Conservation (phyloP, 2,888 invertebrate genomes). For the Apotomis turbidana region DNA sequence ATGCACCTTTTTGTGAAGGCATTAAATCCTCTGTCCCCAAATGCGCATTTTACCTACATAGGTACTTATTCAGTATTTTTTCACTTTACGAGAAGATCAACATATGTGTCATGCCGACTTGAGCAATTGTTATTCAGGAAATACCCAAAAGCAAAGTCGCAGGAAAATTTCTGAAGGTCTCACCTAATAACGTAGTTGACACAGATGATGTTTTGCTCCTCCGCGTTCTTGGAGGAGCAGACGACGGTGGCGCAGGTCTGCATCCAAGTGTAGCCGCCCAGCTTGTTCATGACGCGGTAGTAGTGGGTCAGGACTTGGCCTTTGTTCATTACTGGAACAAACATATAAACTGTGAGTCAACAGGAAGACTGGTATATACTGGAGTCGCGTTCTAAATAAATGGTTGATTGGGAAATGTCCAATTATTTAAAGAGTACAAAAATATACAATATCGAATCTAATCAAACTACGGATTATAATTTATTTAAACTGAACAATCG, state of each 20-base stretch:
- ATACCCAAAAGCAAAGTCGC: slow-evolving; percentile 1
- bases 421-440: not conserved
- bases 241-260: slow-evolving; percentile 99
- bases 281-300: slow-evolving; percentile 97
- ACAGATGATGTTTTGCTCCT: slow-evolving; percentile 98
- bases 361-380: not conserved
- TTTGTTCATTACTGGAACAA: slow-evolving; percentile 94
- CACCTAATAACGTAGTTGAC: slow-evolving; percentile 99
- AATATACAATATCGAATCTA: no score
- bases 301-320: slow-evolving; percentile 98
- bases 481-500: not conserved
- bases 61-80: not conserved
- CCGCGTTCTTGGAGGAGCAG: slow-evolving; percentile 97
- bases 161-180: slow-evolving; percentile 42
- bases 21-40: not conserved
- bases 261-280: slow-evolving; percentile 98
- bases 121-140: slow-evolving; percentile 13
- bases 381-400: not conserved
- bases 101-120: slow-evolving; percentile 3
- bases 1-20: no score
- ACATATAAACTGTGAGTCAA: slow-evolving; percentile 18
- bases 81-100: not conserved
- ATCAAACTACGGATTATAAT: no score
- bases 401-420: not conserved
- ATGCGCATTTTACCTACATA: not conserved